Evolutionary conservation across 2,888 invertebrate genomes (phyloP).

Genomic region (Anoplius nigerrimus): DNA sequence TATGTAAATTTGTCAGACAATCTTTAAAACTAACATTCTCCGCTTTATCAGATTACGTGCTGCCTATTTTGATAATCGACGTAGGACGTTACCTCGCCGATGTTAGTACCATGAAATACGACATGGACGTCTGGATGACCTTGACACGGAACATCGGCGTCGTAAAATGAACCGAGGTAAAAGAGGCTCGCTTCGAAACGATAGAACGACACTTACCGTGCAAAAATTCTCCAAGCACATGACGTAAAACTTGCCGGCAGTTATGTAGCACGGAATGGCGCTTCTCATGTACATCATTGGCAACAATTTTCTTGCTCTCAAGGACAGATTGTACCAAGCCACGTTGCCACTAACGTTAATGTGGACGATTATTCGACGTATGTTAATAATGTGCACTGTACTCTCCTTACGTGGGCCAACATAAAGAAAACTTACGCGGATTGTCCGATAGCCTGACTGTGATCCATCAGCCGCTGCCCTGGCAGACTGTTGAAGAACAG

Average conservation of each 20-base stretch:
- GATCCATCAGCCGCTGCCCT: too few relatives aligned
- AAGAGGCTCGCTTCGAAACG: not conserved
- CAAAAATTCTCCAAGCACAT: conserved; percentile 1
- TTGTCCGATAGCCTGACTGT: too few relatives aligned
- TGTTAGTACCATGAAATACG: not conserved
- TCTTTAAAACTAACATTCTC: too few relatives aligned
- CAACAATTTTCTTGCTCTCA: not conserved
- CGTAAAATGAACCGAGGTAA: not conserved
- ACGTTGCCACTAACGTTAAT: not conserved
- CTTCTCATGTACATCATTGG: not conserved
- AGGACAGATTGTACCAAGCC: not conserved
- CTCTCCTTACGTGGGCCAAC: too few relatives aligned
- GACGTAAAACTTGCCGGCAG: not conserved
- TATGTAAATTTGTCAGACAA: too few relatives aligned
- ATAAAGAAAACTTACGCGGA: too few relatives aligned
- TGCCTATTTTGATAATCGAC: too few relatives aligned
- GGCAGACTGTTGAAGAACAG: too few relatives aligned
- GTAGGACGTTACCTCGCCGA: not conserved
- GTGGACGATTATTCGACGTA: too few relatives aligned
- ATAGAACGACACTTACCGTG: not conserved
- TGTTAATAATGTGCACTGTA: too few relatives aligned
- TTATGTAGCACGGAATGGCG: not conserved
- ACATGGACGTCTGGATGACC: conserved; percentile 8
- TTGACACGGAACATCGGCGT: not conserved
- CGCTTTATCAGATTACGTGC: too few relatives aligned